These are phyloP conservation scores for Luperina testacea DNA, from an alignment of 2,888 invertebrate genomes.

Conservation along the genomic window DNA sequence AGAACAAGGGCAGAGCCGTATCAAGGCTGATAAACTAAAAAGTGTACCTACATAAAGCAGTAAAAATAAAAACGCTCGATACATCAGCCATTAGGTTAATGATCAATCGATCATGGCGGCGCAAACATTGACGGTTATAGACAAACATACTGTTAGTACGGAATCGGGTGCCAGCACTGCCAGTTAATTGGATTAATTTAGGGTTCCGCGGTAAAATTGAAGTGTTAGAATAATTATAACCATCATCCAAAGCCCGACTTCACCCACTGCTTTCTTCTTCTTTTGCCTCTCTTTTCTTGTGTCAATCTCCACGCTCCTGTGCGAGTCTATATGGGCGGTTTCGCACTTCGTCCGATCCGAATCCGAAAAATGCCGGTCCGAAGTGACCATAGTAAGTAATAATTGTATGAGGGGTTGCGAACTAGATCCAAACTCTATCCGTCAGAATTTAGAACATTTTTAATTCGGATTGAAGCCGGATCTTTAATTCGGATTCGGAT, in stretches of 20 bases:
- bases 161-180: conserved; percentile 69
- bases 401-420: no score
- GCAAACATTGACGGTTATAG: conserved; percentile 69
- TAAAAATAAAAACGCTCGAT: conserved; percentile 60
- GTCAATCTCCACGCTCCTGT: not conserved
- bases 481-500: no score
- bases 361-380: no score
- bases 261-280: no score
- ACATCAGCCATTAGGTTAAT: conserved; percentile 76
- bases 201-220: conserved; percentile 41
- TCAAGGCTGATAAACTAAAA: conserved; percentile 38
- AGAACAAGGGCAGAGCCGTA: conserved; percentile 10
- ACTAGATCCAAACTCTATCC: no score
- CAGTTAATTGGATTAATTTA: conserved; percentile 73
- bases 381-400: no score
- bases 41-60: conserved; percentile 19
- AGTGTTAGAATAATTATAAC: conserved; percentile 2
- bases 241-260: no score
- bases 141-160: conserved; percentile 62
- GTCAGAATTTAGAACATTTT: no score
- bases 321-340: not conserved
- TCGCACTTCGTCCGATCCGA: no score
- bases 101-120: conserved; percentile 82
- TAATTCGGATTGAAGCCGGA: no score
- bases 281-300: not conserved